A percentile compares a stretch with the other conserved stretches of the same genome.
phyloP scores from a whole-genome alignment of 2,113 vertebrate genomes.

The Crotalus helleri region DNA sequence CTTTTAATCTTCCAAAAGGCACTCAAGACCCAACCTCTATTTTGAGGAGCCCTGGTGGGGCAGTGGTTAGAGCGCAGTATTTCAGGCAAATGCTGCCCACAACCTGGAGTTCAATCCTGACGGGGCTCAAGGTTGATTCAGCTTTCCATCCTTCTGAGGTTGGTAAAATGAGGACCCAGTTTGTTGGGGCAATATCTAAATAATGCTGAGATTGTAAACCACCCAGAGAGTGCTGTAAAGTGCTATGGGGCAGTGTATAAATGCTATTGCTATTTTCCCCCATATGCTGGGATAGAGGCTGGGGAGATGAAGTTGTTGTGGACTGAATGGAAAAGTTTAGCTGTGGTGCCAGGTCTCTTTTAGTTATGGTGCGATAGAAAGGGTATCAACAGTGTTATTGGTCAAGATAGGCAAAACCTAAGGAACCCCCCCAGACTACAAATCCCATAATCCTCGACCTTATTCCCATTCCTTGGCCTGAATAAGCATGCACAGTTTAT shows the following conservation, averaged over 20 bases:
- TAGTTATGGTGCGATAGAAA: not conserved
- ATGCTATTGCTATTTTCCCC: not conserved
- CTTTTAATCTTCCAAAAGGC: not conserved
- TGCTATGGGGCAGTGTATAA: not conserved
- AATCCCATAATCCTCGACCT: not conserved
- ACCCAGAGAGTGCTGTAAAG: not conserved
- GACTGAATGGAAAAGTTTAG: not conserved
- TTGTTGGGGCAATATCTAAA: not conserved
- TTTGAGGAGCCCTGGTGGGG: not conserved
- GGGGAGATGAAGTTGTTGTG: not conserved
- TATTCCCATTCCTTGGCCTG: not conserved
- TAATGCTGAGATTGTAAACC: not conserved
- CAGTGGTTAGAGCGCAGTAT: not conserved
- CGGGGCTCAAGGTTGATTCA: not conserved
- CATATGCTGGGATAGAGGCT: not conserved
- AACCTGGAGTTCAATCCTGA: not conserved
- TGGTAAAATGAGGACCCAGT: not conserved
- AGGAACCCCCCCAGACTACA: not conserved
- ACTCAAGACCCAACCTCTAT: not conserved
- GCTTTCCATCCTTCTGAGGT: not conserved
- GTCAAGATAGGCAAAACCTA: not conserved
- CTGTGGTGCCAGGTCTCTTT: not conserved
- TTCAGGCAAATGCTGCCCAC: not conserved
- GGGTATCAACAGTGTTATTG: not conserved
- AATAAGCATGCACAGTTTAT: not conserved